Conservation (phyloP, 2,113 vertebrate genomes). For the Emydura subglobosa region DNA sequence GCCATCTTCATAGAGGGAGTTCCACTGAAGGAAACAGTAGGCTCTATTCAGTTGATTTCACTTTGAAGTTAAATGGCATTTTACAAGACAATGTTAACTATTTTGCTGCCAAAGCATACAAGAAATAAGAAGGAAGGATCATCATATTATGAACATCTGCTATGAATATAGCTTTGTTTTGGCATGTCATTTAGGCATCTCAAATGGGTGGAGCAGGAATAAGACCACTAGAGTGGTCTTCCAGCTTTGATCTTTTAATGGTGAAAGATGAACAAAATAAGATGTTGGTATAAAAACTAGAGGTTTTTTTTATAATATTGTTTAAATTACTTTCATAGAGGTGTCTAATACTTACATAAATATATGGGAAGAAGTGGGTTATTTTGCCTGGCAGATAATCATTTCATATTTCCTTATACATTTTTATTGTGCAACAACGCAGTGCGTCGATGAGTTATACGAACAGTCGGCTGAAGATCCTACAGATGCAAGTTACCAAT, state of each 20-base stretch:
- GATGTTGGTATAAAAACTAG: not conserved
- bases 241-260: not conserved
- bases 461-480: not conserved
- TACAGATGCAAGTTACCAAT: not conserved
- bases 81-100: not conserved
- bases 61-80: not conserved
- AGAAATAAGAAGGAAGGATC: not conserved
- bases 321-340: not conserved
- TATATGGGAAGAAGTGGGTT: not conserved
- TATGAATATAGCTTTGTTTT: not conserved
- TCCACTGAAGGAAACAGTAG: not conserved
- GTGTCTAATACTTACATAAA: not conserved
- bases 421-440: not conserved
- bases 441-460: not conserved
- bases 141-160: not conserved
- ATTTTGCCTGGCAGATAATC: not conserved
- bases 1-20: not conserved
- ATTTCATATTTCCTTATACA: not conserved
- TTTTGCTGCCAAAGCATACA: not conserved
- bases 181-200: not conserved
- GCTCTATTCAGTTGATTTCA: not conserved
- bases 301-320: not conserved
- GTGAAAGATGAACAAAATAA: not conserved
- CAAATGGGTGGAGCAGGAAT: not conserved
- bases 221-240: not conserved